These are phyloP conservation scores for Otus scops DNA, from an alignment of 2,797 vertebrate genomes.

Conservation along the genomic window DNA sequence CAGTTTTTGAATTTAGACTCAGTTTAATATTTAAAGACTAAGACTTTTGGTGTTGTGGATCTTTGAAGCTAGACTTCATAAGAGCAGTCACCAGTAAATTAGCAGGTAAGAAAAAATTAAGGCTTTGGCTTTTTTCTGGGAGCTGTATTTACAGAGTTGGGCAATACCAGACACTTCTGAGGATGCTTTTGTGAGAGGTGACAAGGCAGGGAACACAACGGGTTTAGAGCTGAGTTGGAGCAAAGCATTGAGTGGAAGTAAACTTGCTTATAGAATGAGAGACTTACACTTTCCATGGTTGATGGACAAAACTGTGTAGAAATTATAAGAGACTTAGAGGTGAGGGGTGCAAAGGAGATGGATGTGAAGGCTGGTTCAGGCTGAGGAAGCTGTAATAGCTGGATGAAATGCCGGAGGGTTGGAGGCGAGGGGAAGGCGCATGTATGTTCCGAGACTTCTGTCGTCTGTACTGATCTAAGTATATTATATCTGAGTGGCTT, in stretches of 20 bases:
- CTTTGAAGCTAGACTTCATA: neutral
- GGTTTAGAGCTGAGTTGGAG: neutral
- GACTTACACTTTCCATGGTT: fast-evolving
- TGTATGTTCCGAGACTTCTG: neutral
- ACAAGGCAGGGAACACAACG: fast-evolving
- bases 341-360: neutral
- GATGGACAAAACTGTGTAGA: neutral
- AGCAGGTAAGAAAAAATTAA: neutral
- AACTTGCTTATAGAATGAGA: neutral
- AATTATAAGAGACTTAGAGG: neutral
- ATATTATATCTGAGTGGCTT: fast-evolving
- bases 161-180: neutral
- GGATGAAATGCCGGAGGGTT: neutral
- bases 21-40: slow-evolving; percentile 7
- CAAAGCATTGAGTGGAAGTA: neutral
- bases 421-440: neutral
- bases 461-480: neutral
- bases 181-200: neutral
- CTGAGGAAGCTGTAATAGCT: neutral
- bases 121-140: neutral
- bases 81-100: neutral
- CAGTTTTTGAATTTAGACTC: slow-evolving; percentile 16
- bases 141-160: neutral
- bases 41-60: neutral
- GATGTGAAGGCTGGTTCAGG: neutral